Base-by-base conservation (phyloP, 2,113 vertebrate species). In the Mus pahari region DNA sequence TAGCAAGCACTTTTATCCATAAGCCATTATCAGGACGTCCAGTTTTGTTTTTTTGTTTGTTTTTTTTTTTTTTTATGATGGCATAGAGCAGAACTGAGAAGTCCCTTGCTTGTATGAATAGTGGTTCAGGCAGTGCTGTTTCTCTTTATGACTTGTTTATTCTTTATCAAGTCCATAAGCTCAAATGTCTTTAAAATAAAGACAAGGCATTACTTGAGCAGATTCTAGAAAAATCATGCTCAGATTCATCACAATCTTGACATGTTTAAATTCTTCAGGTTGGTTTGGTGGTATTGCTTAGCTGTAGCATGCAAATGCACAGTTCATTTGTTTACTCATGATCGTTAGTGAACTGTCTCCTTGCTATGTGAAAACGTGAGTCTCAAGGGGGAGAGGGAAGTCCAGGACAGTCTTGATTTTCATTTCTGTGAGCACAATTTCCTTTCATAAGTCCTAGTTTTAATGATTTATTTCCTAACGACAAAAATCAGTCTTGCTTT, bases 401-500 rank as follows among this genome's bases (percentile, higher is more conserved):
- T 20, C 17, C 3, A 24, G 75, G 16, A 22, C n/a, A 60, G 83
- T 96, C 68, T 58, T 89, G n/a, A 48, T 62, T 70, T 64, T 89
- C 62, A 36, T 55, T 77, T 96, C 45, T 60, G 33, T 50, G 28
- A 94, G 55, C 31, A 77, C 5, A 7, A 9, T 39, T 91, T 77
- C 84, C 36, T 95, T 93, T 55, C 17, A 33, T 66, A 84, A 89
- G 22, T 74, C 2, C 13, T 89, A 48, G 36, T 91, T 94, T 75
- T 82, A 77, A 48, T 71, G 77, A 92, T 22, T 60, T 60, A 26
- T 71, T 83, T 79, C 62, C 68, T 58, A 74, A 83, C 86, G 36
- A 45, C 11, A 87, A 93, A 79, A 8, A 31, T 45, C 45, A 83
- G 42, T 13, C 62, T 82, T 79, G 31, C 28, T 78, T 94, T 42